Conservation (phyloP, 1,140 invertebrate species). For the Amyelois transitella region DNA sequence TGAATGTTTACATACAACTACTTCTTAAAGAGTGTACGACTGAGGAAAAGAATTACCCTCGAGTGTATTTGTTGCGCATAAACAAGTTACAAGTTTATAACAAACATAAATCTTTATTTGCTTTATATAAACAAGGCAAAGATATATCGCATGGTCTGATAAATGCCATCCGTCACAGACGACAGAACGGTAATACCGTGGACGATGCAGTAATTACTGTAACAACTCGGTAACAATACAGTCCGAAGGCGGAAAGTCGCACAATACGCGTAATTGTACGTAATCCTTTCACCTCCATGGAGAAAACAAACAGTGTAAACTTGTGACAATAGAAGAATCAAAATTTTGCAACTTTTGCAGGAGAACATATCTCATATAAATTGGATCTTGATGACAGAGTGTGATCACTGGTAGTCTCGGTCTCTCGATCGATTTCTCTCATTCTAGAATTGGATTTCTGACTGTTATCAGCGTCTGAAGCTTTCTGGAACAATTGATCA, state of each 20-base stretch:
- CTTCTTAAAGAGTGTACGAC: too few species aligned
- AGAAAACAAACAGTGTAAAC: too few species aligned
- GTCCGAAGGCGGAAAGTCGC: neutral
- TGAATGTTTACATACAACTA: too few species aligned
- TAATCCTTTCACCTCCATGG: neutral
- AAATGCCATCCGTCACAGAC: neutral
- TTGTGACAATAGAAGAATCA: too few species aligned
- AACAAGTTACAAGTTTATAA: too few species aligned
- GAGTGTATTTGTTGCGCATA: too few species aligned
- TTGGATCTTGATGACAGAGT: neutral
- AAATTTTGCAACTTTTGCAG: too few species aligned
- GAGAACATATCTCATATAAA: too few species aligned
- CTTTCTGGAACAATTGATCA: neutral
- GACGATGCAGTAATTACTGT: neutral
- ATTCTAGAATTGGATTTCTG: neutral
- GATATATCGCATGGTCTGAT: neutral
- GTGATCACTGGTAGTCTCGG: neutral
- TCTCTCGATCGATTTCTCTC: neutral
- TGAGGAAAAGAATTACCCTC: too few species aligned
- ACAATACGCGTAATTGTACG: neutral
- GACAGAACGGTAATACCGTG: neutral
- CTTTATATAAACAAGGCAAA: too few species aligned
- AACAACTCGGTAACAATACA: neutral
- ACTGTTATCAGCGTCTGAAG: neutral
- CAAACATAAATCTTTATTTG: too few species aligned